phyloP scores from a whole-genome alignment of 2,797 vertebrate genomes.

The Holocentrus rufus region DNA sequence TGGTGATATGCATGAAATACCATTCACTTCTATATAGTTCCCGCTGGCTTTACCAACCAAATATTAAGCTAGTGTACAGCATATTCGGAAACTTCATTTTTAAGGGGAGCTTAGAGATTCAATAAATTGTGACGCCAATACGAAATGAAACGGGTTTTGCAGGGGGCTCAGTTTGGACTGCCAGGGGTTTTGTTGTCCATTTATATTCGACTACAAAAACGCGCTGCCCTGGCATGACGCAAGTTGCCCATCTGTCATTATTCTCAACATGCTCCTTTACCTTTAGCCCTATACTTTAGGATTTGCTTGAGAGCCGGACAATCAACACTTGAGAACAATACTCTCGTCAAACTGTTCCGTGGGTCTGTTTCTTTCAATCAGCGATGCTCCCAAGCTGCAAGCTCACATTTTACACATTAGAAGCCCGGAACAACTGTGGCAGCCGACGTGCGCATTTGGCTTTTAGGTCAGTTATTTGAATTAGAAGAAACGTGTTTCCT shows the following conservation, averaged over 20 bases:
- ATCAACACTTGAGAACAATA: conserved; percentile 64
- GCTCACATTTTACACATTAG: conserved; percentile 65
- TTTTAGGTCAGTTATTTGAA: conserved; percentile 77
- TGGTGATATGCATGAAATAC: conserved; percentile 54
- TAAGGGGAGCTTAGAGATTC: conserved; percentile 29
- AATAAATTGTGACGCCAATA: conserved; percentile 55
- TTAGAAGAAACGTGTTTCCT: conserved; percentile 57
- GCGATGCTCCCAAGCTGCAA: conserved; percentile 61
- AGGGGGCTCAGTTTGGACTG: conserved; percentile 49
- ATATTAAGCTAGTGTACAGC: conserved; percentile 31
- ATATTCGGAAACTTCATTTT: conserved; percentile 69
- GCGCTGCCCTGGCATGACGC: conserved; percentile 78
- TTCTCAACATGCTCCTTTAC: conserved; percentile 70
- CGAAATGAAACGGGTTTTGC: conserved; percentile 44
- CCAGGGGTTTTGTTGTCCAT: conserved; percentile 59
- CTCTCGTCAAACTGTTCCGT: conserved; percentile 61
- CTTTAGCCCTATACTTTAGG: conserved; percentile 64
- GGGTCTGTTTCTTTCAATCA: conserved; percentile 54
- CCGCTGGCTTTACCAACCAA: conserved; percentile 49
- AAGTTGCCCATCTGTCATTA: conserved; percentile 81
- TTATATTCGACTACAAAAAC: conserved; percentile 67
- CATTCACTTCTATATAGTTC: conserved; percentile 74
- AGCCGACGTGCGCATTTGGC: conserved; percentile 77
- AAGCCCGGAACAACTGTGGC: conserved; percentile 75
- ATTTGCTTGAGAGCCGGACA: conserved; percentile 44